A percentile compares a stretch with the other conserved stretches of the same genome.
phyloP scores from a whole-genome alignment of 30 jellyfish, hydroid and myxozoan genomes.

The Rhopilema esculentum region DNA sequence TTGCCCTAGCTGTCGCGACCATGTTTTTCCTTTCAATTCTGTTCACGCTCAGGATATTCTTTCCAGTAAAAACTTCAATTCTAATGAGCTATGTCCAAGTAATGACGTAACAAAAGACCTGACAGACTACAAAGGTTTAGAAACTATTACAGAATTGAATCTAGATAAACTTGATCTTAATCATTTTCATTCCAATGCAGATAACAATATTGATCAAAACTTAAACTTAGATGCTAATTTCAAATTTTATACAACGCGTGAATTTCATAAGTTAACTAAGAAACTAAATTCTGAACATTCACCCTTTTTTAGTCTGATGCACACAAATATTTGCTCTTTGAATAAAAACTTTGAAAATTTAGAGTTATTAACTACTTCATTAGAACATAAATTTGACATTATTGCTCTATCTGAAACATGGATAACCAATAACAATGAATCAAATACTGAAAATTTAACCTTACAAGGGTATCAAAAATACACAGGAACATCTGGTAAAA shows the following conservation, averaged over 20 bases:
- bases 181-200: slow-evolving; percentile 36
- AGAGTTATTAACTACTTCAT: not conserved
- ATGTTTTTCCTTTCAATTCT: slow-evolving; percentile 39
- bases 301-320: slow-evolving; percentile 20
- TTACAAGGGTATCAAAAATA: slow-evolving; percentile 7
- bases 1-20: slow-evolving; percentile 17
- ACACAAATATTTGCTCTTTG: slow-evolving; percentile 42
- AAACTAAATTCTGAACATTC: not conserved
- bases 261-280: slow-evolving; percentile 9
- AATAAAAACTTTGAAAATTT: slow-evolving; percentile 1
- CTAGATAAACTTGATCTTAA: slow-evolving; percentile 35
- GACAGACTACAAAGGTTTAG: slow-evolving; percentile 23
- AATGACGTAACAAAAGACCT: not conserved
- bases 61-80: slow-evolving; percentile 29
- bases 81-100: slow-evolving; percentile 45
- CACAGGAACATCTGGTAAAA: slow-evolving; percentile 15
- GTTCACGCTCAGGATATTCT: slow-evolving; percentile 23
- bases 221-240: slow-evolving; percentile 10
- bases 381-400: slow-evolving; percentile 25
- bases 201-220: slow-evolving; percentile 27
- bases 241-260: slow-evolving; percentile 17
- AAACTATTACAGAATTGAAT: slow-evolving; percentile 17
- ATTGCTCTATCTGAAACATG: slow-evolving; percentile 61
- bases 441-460: not conserved
- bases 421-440: not conserved